These are phyloP conservation scores for Araneus ventricosus DNA, from an alignment of 1,140 invertebrate species.

Conservation along the genomic window DNA sequence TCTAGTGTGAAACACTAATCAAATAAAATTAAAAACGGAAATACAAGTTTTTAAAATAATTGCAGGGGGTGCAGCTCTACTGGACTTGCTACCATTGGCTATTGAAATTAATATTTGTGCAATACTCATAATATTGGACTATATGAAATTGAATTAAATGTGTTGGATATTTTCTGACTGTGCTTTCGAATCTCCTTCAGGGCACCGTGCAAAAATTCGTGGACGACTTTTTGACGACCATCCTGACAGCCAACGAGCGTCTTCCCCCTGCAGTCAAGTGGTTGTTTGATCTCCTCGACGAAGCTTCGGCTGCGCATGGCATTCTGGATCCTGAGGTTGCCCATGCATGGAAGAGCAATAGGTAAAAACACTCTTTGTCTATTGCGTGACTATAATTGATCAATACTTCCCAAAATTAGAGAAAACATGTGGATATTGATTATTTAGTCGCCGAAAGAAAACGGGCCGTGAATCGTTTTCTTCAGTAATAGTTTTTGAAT, in stretches of 20 bases:
- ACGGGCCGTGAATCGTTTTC: not conserved
- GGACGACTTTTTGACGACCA: constrained; percentile 95
- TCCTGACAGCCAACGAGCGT: constrained; percentile 92
- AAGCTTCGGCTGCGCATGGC: constrained; percentile 90
- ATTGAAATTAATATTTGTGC: too few species aligned
- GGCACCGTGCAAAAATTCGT: constrained; percentile 98
- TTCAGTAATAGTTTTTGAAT: not conserved
- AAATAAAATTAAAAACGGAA: too few species aligned
- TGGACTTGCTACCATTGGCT: too few species aligned
- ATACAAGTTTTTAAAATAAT: too few species aligned
- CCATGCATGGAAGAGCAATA: constrained; percentile 97
- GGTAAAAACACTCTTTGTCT: constrained; percentile 77
- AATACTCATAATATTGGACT: too few species aligned
- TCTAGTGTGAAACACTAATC: too few species aligned
- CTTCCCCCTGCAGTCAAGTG: constrained; percentile 92
- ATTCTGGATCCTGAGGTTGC: constrained; percentile 93
- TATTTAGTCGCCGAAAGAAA: not conserved
- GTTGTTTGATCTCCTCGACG: constrained; percentile 96
- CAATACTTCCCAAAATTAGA: not conserved
- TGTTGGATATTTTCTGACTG: not conserved
- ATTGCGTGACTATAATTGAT: not conserved
- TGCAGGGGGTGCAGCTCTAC: too few species aligned
- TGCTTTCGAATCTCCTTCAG: constrained; percentile 61
- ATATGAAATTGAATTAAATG: too few species aligned
- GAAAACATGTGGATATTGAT: not conserved